Evolutionary conservation across 1,140 invertebrate genomes (phyloP), one percentile per base, ranked within the genome.

Genomic region (Pinna nobilis): DNA sequence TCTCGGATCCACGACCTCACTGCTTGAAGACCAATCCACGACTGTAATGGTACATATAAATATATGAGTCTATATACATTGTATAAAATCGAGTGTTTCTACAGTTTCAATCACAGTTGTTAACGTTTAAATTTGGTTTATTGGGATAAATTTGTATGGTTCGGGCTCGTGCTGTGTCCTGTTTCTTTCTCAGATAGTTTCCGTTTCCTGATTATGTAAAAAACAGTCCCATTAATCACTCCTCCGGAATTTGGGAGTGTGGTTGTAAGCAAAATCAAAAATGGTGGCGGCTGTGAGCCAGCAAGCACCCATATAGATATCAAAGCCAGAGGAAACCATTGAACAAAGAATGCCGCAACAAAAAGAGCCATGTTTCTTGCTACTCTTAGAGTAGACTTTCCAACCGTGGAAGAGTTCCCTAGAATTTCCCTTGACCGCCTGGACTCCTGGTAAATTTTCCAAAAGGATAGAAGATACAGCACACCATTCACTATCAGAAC

Each of bases 161-260:
- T n/a, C n/a, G n/a, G n/a, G n/a, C n/a, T n/a, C n/a, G n/a, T n/a
- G n/a, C n/a, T n/a, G n/a, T n/a, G n/a, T n/a, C n/a, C n/a, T n/a
- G n/a, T n/a, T n/a, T n/a, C n/a, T n/a, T n/a, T n/a, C n/a, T n/a
- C n/a, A n/a, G n/a, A n/a, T 44, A 44, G 41, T 53, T 63, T 70
- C 11, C 65, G 47, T 20, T 53, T 47, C 41, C 61, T 70, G 5
- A 75, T 75, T 6, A 59, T 50, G 3, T 65, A 4, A 55, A 57
- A 75, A 13, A 75, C 53, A n/a, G 55, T 49, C 4, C 67, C 67
- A 51, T 75, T 75, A 4, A 75, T 33, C 18, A 75, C 13, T 18
- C 73, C 73, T 23, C 73, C 67, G 20, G 53, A 7, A 51, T 75
- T 75, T 3, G 73, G 44, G n/a, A 75, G 63, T 6, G 59, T 65